Conservation (phyloP, 1,140 invertebrate species). For the Choristoneura fumiferana region DNA sequence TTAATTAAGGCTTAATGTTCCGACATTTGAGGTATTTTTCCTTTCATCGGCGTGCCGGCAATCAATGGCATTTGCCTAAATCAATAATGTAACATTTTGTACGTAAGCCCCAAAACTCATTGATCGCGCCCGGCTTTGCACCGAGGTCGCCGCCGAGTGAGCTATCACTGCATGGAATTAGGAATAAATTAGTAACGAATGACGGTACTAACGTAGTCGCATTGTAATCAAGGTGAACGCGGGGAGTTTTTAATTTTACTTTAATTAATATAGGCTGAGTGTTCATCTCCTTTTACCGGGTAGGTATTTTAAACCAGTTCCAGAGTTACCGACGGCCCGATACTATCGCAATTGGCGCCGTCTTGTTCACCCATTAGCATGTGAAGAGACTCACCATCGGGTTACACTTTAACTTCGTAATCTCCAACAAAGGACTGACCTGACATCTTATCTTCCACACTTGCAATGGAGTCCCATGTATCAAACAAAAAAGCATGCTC, state of each 20-base stretch:
- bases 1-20: conserved; percentile 2
- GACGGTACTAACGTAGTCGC: background rate
- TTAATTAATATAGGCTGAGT: background rate
- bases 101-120: conserved; percentile 6
- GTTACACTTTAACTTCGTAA: conserved; percentile 58
- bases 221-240: background rate
- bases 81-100: conserved; percentile 8
- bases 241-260: background rate
- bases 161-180: conserved; percentile 12
- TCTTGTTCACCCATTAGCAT: conserved; percentile 52
- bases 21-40: background rate
- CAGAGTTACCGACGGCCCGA: conserved; percentile 26
- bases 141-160: conserved; percentile 10
- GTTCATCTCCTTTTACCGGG: background rate
- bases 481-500: background rate
- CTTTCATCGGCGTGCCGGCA: background rate
- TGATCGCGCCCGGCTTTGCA: conserved; percentile 12
- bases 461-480: background rate
- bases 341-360: conserved; percentile 54
- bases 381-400: conserved; percentile 42
- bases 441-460: conserved; percentile 58
- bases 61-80: background rate
- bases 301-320: conserved; percentile 8
- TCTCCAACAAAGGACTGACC: conserved; percentile 61
- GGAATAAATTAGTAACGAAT: conserved; percentile 19